Evolutionary conservation across 1,140 invertebrate species (phyloP).

Genomic region (Ceratitis capitata): DNA sequence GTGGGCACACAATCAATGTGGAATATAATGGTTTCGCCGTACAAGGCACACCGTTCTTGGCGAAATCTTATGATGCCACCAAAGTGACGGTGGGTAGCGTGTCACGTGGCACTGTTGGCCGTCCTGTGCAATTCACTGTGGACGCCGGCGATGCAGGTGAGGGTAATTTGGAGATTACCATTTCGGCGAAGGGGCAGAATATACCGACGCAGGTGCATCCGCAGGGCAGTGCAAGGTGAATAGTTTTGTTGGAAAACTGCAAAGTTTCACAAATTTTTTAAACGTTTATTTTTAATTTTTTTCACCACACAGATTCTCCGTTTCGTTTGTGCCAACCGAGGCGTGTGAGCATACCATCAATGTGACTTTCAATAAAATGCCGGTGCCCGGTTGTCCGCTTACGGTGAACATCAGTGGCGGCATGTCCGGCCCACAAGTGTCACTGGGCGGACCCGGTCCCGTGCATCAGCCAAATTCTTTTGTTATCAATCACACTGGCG

Average conservation of each 20-base stretch:
- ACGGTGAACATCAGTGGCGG: slow-evolving; percentile 78
- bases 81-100: slow-evolving; percentile 82
- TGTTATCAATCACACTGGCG: slow-evolving; percentile 78
- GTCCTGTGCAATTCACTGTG: slow-evolving; percentile 91
- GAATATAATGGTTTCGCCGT: slow-evolving; percentile 92
- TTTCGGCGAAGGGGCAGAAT: slow-evolving; percentile 91
- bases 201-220: slow-evolving; percentile 98
- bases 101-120: slow-evolving; percentile 83
- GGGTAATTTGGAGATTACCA: slow-evolving; percentile 97
- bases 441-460: slow-evolving; percentile 72
- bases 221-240: slow-evolving; percentile 73
- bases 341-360: slow-evolving; percentile 93
- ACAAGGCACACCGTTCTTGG: slow-evolving; percentile 89
- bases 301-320: slow-evolving; percentile 78
- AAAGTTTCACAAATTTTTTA: background rate
- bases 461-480: slow-evolving; percentile 73
- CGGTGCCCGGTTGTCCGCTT: slow-evolving; percentile 83
- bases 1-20: slow-evolving; percentile 87
- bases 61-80: slow-evolving; percentile 94
- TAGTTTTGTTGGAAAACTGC: background rate
- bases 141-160: slow-evolving; percentile 97
- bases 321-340: slow-evolving; percentile 94
- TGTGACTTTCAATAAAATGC: slow-evolving; percentile 95
- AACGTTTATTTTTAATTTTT: background rate
- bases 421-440: slow-evolving; percentile 78